Base-by-base conservation (phyloP, 1,140 invertebrate species). In the Lepidurus arcticus region DNA sequence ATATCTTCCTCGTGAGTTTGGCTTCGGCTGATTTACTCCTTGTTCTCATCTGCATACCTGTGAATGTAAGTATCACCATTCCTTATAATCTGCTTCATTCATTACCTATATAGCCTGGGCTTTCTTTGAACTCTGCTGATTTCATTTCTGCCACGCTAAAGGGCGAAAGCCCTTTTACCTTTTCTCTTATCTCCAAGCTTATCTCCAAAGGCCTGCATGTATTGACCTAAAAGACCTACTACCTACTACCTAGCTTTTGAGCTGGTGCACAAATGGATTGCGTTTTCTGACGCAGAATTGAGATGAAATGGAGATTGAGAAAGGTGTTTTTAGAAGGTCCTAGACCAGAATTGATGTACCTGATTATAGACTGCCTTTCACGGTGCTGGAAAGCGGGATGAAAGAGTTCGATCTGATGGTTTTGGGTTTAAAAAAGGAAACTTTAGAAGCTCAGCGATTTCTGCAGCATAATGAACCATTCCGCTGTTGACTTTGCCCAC, bases 1-100 rank as follows among this genome's bases (percentile, higher is more conserved):
- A 93, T 81, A 87, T 92, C 7, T 92, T 93, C 80, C 84, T 93
- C 26, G 88, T 89, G 3, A 90, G 90, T 81, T 83, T 93, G 42
- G 90, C 91, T 6, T 89, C 88, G 1, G 91, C 92, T 1, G 92
- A 93, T 85, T 86, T 93, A 1, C 85, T 92, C 16, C 86, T 93
- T 8, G 90, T 92, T 76, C 85, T 89, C 42, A 87, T 92, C 81
- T 93, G 92, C 84, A 90, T 93, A 76, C 92, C 92, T 10, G 89
- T 93, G 0, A 93, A 92, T 88, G 91, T 92, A 85, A 87, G 85
- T 45, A 45, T 16, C 42, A 24, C 24, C 24, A 10, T 75, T 75
- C 8, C 16, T 24, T 5, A n/a, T 75, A 42, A 75, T 24, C 21
- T 13, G 13, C 53, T 7, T 65, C 21, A 65, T n/a, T 65, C 21